phyloP scores from a whole-genome alignment of 2,113 vertebrate genomes.

The Globicephala melas region DNA sequence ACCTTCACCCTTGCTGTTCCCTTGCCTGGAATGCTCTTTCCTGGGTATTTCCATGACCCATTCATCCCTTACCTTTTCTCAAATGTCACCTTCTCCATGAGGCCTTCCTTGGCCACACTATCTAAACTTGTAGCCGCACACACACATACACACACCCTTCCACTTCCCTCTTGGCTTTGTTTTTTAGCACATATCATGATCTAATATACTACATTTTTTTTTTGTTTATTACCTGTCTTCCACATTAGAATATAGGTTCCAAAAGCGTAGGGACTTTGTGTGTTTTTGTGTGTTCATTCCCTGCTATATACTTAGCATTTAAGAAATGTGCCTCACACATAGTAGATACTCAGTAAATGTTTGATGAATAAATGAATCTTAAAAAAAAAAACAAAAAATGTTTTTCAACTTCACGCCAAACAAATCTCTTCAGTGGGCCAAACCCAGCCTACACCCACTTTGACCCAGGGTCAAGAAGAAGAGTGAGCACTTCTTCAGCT shows the following conservation, averaged over 20 bases:
- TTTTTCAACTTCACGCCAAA: neutral
- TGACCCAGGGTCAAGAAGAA: neutral
- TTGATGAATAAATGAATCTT: constrained; percentile 15
- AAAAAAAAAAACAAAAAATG: neutral
- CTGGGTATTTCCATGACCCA: neutral
- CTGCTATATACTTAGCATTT: neutral
- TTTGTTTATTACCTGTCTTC: neutral
- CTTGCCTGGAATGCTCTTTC: neutral
- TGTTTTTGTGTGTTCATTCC: neutral
- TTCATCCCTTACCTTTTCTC: neutral
- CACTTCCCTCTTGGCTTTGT: neutral
- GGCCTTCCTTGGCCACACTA: neutral
- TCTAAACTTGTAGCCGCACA: neutral
- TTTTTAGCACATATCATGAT: neutral
- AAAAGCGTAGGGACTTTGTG: neutral
- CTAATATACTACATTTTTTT: neutral
- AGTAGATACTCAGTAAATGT: neutral
- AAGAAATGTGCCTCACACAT: neutral
- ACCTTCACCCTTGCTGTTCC: neutral
- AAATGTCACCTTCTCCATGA: neutral
- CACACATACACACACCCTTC: too few relatives aligned
- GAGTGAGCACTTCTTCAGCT: neutral
- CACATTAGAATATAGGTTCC: neutral
- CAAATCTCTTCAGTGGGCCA: neutral
- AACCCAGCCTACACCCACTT: neutral